phyloP scores from a whole-genome alignment of 2,113 vertebrate genomes.

The Drymodes brunneopygia region DNA sequence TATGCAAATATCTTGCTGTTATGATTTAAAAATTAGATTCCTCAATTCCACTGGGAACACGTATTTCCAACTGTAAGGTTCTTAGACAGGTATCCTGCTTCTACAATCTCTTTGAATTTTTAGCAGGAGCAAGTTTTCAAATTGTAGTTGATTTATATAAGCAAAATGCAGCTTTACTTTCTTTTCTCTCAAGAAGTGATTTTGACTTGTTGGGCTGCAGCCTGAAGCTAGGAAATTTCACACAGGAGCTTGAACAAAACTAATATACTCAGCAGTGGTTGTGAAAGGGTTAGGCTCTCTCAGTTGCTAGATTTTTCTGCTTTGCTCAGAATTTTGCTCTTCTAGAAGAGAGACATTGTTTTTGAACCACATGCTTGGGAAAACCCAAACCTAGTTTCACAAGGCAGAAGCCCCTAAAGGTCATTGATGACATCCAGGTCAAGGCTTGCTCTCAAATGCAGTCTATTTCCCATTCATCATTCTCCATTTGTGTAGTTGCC shows the following conservation, averaged over 20 bases:
- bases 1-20: background rate
- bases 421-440: background rate
- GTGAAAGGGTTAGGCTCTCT: background rate
- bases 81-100: background rate
- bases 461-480: background rate
- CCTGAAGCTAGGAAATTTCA: background rate
- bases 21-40: background rate
- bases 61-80: background rate
- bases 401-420: background rate
- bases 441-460: background rate
- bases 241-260: background rate
- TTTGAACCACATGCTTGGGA: background rate
- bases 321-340: background rate
- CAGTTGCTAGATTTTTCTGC: background rate
- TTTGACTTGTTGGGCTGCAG: background rate
- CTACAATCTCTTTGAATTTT: background rate
- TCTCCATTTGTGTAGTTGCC: background rate
- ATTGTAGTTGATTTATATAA: background rate
- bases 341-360: background rate
- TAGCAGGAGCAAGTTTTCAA: background rate
- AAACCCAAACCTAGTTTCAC: background rate
- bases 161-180: background rate
- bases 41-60: background rate
- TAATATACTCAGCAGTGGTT: background rate
- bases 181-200: background rate